phyloP scores from a whole-genome alignment of 2,113 vertebrate species.

The Boulengerochromis microlepis region DNA sequence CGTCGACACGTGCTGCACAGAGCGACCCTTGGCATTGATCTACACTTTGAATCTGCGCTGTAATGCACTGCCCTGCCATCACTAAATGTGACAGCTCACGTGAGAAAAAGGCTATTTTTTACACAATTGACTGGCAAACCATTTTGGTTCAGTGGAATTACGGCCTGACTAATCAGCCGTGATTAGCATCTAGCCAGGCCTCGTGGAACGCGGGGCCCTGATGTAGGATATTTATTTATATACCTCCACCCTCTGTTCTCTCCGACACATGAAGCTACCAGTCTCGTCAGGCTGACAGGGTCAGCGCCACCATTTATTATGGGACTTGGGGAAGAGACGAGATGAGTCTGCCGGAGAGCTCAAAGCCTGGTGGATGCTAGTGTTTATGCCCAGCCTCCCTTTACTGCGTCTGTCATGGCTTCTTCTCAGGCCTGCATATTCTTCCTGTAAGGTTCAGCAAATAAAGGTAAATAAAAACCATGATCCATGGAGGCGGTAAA shows the following conservation, averaged over 20 bases:
- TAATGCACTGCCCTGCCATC: conserved; percentile 28
- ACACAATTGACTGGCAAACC: conserved; percentile 81
- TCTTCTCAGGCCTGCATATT: background rate
- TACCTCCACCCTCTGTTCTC: conserved; percentile 31
- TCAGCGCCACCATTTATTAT: conserved; percentile 80
- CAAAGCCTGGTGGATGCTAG: background rate
- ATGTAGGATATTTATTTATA: conserved; percentile 52
- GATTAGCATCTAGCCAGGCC: conserved; percentile 79
- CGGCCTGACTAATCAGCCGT: conserved; percentile 83
- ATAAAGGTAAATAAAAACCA: background rate
- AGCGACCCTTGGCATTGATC: conserved; percentile 19
- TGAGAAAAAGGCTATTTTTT: conserved; percentile 77
- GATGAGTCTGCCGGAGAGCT: conserved; percentile 41
- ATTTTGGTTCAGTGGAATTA: conserved; percentile 85
- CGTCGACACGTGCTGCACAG: background rate
- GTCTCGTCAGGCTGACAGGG: conserved; percentile 81
- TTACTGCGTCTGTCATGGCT: conserved; percentile 18
- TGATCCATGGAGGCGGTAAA: background rate
- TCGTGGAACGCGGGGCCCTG: conserved; percentile 44
- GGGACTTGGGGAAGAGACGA: conserved; percentile 77
- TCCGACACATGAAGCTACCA: conserved; percentile 78
- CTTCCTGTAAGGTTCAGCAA: background rate
- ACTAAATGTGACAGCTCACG: conserved; percentile 71
- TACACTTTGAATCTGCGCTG: conserved; percentile 24
- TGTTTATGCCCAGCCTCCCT: background rate